These are phyloP conservation scores for Ptychochromis oligacanthus DNA, from an alignment of 2,113 vertebrate species.

Conservation along the genomic window DNA sequence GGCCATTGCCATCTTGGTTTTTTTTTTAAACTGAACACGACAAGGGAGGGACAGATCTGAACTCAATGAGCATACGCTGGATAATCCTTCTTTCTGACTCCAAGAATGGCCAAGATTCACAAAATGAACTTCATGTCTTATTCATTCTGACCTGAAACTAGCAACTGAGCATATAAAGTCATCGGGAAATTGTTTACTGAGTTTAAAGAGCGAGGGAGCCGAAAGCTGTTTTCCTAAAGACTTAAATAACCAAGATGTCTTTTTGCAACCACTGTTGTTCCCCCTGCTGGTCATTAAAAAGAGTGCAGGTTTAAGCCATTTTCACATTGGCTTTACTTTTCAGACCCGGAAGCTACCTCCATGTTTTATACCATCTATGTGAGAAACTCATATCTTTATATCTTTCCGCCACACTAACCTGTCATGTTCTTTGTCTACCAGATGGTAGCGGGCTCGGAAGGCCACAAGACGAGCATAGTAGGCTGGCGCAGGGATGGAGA, in stretches of 20 bases:
- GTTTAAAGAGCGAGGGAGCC: not conserved
- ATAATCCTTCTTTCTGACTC: not conserved
- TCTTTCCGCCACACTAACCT: conserved; percentile 80
- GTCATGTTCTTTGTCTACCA: conserved; percentile 99
- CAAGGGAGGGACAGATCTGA: not conserved
- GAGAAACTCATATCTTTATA: not conserved
- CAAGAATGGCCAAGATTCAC: not conserved
- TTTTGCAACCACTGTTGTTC: too few species aligned
- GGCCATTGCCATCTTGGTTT: not conserved
- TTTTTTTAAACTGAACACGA: not conserved
- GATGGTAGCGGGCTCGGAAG: conserved; percentile 97
- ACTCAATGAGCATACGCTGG: not conserved
- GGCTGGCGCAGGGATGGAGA: conserved; percentile 98
- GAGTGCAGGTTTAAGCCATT: not conserved
- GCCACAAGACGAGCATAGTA: conserved; percentile 98
- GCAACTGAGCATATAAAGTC: not conserved
- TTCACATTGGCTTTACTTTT: not conserved
- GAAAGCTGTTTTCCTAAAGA: too few species aligned
- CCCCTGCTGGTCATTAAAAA: not conserved
- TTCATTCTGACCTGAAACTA: not conserved
- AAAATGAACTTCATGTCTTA: not conserved
- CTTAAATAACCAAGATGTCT: too few species aligned
- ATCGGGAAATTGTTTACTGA: not conserved
- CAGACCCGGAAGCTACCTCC: not conserved
- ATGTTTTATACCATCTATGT: not conserved